These are phyloP conservation scores for Spongilla lacustris DNA, from an alignment of 37 sponge, comb jelly and placozoan genomes.

Conservation along the genomic window DNA sequence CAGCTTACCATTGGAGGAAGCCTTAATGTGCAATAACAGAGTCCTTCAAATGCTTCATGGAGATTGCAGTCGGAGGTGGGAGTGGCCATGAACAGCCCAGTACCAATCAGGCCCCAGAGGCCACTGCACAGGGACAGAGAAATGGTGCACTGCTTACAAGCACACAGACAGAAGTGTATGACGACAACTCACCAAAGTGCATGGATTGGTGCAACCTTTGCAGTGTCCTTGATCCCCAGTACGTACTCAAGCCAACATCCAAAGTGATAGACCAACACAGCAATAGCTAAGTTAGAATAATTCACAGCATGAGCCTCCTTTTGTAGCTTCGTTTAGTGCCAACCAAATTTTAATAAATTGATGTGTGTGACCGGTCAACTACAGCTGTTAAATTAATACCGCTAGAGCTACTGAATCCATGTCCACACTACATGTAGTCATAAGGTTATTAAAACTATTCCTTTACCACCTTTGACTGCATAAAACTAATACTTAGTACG, in stretches of 20 bases:
- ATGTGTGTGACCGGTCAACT: too few species aligned
- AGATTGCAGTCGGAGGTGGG: constrained; percentile 53
- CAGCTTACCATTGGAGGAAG: constrained; percentile 69
- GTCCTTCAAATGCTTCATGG: constrained; percentile 83
- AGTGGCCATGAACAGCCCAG: constrained; percentile 34
- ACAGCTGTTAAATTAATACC: too few species aligned
- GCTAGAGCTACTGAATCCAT: too few species aligned
- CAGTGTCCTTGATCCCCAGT: constrained; percentile 81
- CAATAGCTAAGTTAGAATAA: constrained; percentile 36
- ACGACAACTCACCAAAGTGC: constrained; percentile 68
- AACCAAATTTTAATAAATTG: neutral
- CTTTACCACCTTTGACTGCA: too few species aligned
- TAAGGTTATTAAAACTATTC: too few species aligned
- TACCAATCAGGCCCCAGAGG: constrained; percentile 78
- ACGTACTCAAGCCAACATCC: constrained; percentile 88
- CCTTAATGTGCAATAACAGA: constrained; percentile 72
- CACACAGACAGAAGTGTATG: neutral
- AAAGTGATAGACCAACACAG: constrained; percentile 84
- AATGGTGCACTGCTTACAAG: neutral
- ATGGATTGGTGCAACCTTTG: constrained; percentile 88
- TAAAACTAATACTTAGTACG: too few species aligned
- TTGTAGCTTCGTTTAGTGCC: neutral
- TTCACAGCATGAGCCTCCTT: neutral
- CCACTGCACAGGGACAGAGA: constrained; percentile 51
- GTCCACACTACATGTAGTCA: too few species aligned